Evolutionary conservation across 2,113 vertebrate species (phyloP).

Genomic region (Misgurnus mizolepis): DNA sequence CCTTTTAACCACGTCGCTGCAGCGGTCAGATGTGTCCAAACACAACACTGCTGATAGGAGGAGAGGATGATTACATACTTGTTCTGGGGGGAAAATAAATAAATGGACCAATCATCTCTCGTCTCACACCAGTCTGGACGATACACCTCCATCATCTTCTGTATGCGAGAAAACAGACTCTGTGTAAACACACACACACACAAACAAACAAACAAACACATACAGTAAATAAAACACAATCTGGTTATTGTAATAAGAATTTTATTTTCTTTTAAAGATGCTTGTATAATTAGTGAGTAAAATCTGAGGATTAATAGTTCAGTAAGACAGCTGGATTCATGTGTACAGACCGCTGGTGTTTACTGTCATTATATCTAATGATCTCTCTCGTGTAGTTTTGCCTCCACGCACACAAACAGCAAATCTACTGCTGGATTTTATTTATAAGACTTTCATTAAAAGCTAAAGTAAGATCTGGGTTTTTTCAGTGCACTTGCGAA

Average conservation of each 20-base stretch:
- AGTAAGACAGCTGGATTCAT: neutral
- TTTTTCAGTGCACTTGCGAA: neutral
- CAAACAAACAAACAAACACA: neutral
- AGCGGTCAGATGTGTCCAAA: too few relatives aligned
- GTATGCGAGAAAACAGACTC: conserved; percentile 91
- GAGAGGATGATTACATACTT: conserved; percentile 70
- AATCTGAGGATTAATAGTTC: neutral
- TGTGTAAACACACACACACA: conserved; percentile 56
- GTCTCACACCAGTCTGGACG: conserved; percentile 94
- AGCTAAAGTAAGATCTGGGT: neutral
- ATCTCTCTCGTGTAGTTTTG: neutral
- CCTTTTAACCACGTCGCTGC: too few relatives aligned
- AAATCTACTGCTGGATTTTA: neutral
- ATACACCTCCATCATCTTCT: conserved; percentile 97
- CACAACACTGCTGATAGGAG: too few relatives aligned
- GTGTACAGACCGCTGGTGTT: neutral
- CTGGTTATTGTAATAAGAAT: neutral
- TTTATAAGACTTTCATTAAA: conserved; percentile 2
- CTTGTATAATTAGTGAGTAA: neutral
- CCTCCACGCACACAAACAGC: neutral
- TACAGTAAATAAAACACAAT: neutral
- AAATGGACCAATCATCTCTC: conserved; percentile 93
- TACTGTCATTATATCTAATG: neutral
- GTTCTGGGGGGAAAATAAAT: conserved; percentile 94
- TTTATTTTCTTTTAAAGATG: neutral